Conservation (phyloP, 2,888 invertebrate species). For the Acronicta leporina region DNA sequence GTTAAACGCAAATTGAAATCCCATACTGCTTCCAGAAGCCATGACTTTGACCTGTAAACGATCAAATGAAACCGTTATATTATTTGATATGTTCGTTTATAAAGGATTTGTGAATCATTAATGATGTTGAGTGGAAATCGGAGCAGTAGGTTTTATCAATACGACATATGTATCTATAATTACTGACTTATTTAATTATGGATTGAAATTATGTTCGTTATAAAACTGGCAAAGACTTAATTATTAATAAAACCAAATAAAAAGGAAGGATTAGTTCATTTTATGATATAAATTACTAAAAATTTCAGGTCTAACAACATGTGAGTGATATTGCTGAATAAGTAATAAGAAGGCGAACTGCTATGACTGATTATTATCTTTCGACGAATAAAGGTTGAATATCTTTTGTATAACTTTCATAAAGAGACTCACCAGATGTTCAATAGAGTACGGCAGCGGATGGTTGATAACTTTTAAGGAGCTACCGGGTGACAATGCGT, state of each 20-base stretch:
- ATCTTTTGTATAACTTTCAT: neutral
- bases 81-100: neutral
- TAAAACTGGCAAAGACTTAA: no score
- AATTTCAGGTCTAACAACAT: no score
- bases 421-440: constrained; percentile 85
- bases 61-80: neutral
- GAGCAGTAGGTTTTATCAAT: constrained; percentile 5
- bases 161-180: constrained; percentile 3
- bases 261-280: no score
- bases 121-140: neutral
- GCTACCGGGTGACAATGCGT: constrained; percentile 78
- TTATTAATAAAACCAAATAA: no score
- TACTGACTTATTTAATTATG: neutral
- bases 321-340: no score
- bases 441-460: constrained; percentile 91
- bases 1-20: constrained; percentile 91
- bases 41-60: constrained; percentile 79
- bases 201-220: constrained; percentile 1
- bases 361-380: no score
- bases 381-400: no score
- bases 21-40: constrained; percentile 85
- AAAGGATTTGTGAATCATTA: neutral
- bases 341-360: no score
- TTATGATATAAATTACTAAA: no score
- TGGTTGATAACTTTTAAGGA: constrained; percentile 89